These are phyloP conservation scores for Noctua fimbriata DNA, from an alignment of 2,888 invertebrate genomes.

Conservation along the genomic window DNA sequence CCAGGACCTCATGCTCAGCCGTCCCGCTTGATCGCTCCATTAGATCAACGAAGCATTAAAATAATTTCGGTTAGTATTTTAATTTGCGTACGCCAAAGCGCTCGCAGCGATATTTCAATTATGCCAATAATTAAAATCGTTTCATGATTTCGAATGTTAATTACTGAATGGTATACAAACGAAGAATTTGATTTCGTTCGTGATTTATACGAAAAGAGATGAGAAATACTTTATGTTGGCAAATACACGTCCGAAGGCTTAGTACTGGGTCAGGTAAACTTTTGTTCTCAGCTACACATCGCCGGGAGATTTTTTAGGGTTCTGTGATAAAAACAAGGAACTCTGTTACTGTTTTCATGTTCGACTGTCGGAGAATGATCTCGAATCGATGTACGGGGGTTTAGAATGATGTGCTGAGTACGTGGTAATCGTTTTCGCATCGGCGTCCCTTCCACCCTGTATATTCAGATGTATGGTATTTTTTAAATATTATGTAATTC, in stretches of 20 bases:
- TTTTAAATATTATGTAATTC: too few species aligned
- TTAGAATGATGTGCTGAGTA: too few species aligned
- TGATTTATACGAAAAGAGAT: slow-evolving; percentile 35
- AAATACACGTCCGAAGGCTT: slow-evolving; percentile 51
- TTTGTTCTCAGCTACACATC: slow-evolving; percentile 62
- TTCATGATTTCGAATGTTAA: slow-evolving; percentile 62
- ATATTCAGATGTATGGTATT: too few species aligned
- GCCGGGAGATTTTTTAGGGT: slow-evolving; percentile 50
- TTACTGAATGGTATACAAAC: slow-evolving; percentile 45
- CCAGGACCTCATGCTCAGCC: not conserved
- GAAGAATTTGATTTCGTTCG: slow-evolving; percentile 51
- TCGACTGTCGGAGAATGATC: not conserved
- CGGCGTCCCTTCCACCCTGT: too few species aligned
- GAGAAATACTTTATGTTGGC: slow-evolving; percentile 58
- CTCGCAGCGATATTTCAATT: slow-evolving; percentile 52
- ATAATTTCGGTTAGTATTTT: slow-evolving; percentile 20
- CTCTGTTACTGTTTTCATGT: not conserved
- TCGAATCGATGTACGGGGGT: too few species aligned
- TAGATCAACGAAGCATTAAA: not conserved
- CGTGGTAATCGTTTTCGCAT: too few species aligned
- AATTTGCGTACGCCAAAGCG: slow-evolving; percentile 20
- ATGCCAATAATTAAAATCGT: slow-evolving; percentile 64
- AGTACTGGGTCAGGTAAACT: slow-evolving; percentile 74
- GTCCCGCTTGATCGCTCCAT: not conserved
- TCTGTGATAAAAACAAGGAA: not conserved